Base-by-base conservation (phyloP, 2,797 vertebrate genomes). In the Salmo trutta region DNA sequence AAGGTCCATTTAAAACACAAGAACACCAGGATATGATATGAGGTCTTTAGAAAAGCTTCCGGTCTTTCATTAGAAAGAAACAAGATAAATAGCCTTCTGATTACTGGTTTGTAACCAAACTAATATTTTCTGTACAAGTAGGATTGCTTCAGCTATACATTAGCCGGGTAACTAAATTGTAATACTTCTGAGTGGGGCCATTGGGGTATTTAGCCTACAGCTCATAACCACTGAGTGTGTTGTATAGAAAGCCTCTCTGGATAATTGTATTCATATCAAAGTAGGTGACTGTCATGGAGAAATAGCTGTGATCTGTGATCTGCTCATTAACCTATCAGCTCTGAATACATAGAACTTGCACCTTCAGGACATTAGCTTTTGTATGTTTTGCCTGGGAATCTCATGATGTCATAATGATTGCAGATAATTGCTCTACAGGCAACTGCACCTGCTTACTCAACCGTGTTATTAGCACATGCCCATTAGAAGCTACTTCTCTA, bases 111-210 rank as follows among this genome's bases (percentile, higher is more conserved):
- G n/a, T 21, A 62, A 62, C 8, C 10, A 62, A 62, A 62, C 59
- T 12, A 62, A 24, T 62, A 62, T 62, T 24, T 64, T 27, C 21
- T 0, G 1, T 21, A 64, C n/a, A 21, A 24, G 21, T 27, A 10
- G 21, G 12, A 64, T 24, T 27, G 21, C 59, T 24, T 1, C 21
- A 24, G 21, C 3, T 64, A 27, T 24, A 64, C 59, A 64, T 24
- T 64, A 21, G 59, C 24, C 10, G 12, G 59, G n/a, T 12, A 24
- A 98, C 97, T 64, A 24, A 24, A 24, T 21, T 7, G 8, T 24
- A 16, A 67, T 67, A 17, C 14, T 29, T 16, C 29, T 67, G 65
- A 33, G 95, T 94, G 81, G 93, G 15, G 14, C 5, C 29, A 19
- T 33, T 33, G 15, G 94, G 73, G 94, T 33, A 36, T 31, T 19